Conservation (phyloP, 23 tunicate species). For the Trididemnum nubilum region DNA sequence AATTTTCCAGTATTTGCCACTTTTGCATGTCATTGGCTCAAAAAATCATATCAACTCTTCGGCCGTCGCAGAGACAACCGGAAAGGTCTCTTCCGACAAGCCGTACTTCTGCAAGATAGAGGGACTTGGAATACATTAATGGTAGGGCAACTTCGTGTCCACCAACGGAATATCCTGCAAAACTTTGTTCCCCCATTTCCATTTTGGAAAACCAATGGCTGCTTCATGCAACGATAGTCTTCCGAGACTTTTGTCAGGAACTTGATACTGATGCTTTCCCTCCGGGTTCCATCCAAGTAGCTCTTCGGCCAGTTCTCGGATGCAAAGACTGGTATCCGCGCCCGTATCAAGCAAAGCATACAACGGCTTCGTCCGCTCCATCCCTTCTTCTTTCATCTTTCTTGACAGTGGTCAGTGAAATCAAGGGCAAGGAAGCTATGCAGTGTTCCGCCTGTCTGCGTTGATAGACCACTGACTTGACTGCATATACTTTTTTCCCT, state of each 20-base stretch:
- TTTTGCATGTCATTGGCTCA: not conserved
- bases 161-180: not conserved
- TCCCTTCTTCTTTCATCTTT: not conserved
- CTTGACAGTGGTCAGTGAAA: not conserved
- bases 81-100: constrained; percentile 4
- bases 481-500: not conserved
- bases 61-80: not conserved
- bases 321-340: constrained; percentile 21
- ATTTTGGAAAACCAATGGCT: not conserved
- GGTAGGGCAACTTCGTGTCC: not conserved
- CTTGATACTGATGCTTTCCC: not conserved
- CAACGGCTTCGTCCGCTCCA: not conserved
- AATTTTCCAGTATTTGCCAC: not conserved
- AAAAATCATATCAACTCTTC: constrained; percentile 7
- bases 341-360: constrained; percentile 15
- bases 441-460: too few species aligned
- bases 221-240: not conserved
- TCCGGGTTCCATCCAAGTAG: constrained; percentile 14
- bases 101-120: not conserved
- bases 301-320: not conserved
- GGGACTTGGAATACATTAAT: not conserved
- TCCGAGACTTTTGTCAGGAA: constrained; percentile 1
- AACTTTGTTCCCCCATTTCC: not conserved
- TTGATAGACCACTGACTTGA: not conserved
- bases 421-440: constrained; percentile 11